Percentiles rank a stretch among this genome's conserved stretches.
phyloP scores from a whole-genome alignment of 2,113 vertebrate species.

The Origma solitaria region DNA sequence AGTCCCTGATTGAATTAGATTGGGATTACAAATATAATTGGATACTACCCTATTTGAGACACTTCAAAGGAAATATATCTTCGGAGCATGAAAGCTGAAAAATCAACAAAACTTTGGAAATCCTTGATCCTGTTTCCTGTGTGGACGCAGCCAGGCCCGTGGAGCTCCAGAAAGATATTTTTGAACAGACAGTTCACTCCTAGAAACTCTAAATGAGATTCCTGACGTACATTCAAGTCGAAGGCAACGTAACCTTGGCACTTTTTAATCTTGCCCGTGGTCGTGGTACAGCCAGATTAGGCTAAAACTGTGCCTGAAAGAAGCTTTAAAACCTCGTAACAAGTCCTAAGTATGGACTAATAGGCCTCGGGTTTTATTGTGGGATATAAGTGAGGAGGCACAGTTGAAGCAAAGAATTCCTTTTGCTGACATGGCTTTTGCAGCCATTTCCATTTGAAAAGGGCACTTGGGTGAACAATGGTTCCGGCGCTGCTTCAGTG shows the following conservation, averaged over 20 bases:
- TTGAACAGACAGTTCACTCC: neutral
- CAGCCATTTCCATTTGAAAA: constrained; percentile 57
- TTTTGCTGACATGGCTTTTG: constrained; percentile 35
- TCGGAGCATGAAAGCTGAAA: constrained; percentile 33
- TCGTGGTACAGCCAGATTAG: neutral
- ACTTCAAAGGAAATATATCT: constrained; percentile 50
- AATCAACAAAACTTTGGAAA: constrained; percentile 37
- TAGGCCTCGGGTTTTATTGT: constrained; percentile 22
- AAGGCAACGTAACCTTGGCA: neutral
- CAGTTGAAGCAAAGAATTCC: neutral
- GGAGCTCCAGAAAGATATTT: neutral
- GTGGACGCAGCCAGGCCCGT: neutral
- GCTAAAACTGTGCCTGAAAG: constrained; percentile 12
- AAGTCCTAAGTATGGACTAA: constrained; percentile 6
- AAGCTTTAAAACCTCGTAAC: neutral
- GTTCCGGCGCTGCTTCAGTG: neutral
- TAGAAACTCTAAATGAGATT: neutral
- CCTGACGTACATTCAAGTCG: neutral
- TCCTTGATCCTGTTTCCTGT: constrained; percentile 16
- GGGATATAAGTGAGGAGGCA: neutral
- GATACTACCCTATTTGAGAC: constrained; percentile 30
- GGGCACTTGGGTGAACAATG: constrained; percentile 39
- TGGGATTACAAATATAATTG: constrained; percentile 59
- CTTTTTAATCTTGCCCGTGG: neutral
- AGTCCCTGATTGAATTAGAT: constrained; percentile 57